Evolutionary conservation across 2,888 invertebrate species (phyloP).

Genomic region (Bruchidius siliquastri): DNA sequence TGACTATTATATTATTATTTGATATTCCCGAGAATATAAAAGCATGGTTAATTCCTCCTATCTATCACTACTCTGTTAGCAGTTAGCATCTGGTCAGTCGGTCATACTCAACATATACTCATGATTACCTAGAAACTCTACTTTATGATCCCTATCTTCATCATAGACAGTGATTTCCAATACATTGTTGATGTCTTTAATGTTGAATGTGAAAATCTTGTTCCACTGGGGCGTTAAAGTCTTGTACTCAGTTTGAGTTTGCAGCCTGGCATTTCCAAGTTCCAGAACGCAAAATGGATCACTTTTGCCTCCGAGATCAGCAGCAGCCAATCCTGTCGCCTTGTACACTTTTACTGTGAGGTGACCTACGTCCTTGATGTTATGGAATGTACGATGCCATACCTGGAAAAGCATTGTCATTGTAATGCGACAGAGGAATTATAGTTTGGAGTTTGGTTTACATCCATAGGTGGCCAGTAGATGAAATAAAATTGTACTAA

Average conservation of each 20-base stretch:
- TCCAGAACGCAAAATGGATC: conserved; percentile 98
- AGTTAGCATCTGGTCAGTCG: too few relatives aligned
- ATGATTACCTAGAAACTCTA: conserved; percentile 88
- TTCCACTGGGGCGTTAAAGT: conserved; percentile 96
- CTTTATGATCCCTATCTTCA: conserved; percentile 96
- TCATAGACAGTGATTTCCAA: conserved; percentile 95
- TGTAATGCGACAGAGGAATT: too few relatives aligned
- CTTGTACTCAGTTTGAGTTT: conserved; percentile 98
- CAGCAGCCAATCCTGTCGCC: conserved; percentile 83
- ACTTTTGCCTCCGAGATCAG: conserved; percentile 95
- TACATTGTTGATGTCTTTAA: conserved; percentile 93
- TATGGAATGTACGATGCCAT: conserved; percentile 64
- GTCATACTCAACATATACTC: too few relatives aligned
- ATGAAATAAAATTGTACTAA: too few relatives aligned
- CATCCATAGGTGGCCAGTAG: too few relatives aligned
- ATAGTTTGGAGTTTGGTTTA: too few relatives aligned
- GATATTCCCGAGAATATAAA: too few relatives aligned
- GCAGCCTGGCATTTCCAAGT: conserved; percentile 87
- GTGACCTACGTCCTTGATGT: conserved; percentile 85
- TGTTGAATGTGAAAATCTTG: conserved; percentile 95
- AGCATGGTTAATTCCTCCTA: too few relatives aligned
- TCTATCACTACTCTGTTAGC: too few relatives aligned
- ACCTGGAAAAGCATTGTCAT: conserved; percentile 50
- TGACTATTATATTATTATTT: too few relatives aligned
- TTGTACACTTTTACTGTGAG: conserved; percentile 89